Base-by-base conservation (phyloP, 2,797 vertebrate species). In the Carapus acus region DNA sequence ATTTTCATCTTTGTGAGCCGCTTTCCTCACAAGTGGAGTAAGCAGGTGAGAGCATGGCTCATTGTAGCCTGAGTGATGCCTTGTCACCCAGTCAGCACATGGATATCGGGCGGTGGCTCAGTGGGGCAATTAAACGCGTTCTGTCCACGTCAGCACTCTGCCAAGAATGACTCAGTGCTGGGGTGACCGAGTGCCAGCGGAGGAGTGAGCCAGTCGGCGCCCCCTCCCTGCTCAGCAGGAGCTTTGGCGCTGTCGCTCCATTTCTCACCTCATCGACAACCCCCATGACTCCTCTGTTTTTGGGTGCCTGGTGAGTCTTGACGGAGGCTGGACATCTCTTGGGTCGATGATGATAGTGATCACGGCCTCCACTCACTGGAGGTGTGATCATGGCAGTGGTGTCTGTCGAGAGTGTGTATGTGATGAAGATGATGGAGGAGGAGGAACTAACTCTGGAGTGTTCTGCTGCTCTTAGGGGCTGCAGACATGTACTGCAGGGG, bases 101-200 rank as follows among this genome's bases (percentile, higher is more conserved):
- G 59, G 54, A 42, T 54, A 12, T 40, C 4, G 27, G 29, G 43
- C 45, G 51, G 47, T 18, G 56, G 67, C 63, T 64, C 70, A 78
- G 76, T 76, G 74, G 68, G 41, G 49, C 53, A 8, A 20, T 51
- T 54, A 39, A 11, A 29, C 40, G 3, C 58, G 36, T 43, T 49
- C 37, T 19, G 1, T 15, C 42, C 9, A 38, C 64, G 34, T 54
- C 34, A 14, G 39, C 1, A 1, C 53, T 56, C 27, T 33, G 34
- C 57, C 2, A 1, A 55, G 65, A 73, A 69, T 80, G 77, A 84
- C 65, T 80, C 78, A 79, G 73, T 71, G 71, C 72, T 58, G 23
- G 54, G 27, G 61, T 51, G 20, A 64, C 63, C 48, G 56, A 70
- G 68, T 65, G 57, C 50, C 69, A 65, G 71, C 69, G 48, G 62